Evolutionary conservation across 2,888 invertebrate species (phyloP).

Genomic region (Erebia ligea): DNA sequence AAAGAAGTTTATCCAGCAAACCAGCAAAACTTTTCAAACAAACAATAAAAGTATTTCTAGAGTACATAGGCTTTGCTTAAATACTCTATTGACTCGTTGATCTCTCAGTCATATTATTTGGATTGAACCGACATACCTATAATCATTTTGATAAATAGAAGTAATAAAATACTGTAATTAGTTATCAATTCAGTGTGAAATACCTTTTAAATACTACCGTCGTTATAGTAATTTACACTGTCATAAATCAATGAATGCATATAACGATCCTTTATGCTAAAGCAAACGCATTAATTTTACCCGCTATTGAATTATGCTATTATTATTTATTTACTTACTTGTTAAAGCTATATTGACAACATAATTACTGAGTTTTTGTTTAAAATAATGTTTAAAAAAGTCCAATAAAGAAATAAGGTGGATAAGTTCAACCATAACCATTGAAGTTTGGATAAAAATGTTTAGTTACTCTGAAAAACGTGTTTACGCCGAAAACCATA

Average conservation of each 20-base stretch:
- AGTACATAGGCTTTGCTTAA: not conserved
- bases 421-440: no score
- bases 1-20: no score
- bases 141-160: constrained; percentile 9
- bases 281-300: constrained; percentile 9
- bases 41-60: no score
- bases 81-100: not conserved
- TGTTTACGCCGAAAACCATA: no score
- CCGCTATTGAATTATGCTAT: constrained; percentile 2
- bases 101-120: not conserved
- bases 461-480: no score
- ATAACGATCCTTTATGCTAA: constrained; percentile 3
- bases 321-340: constrained; percentile 2
- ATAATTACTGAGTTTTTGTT: not conserved
- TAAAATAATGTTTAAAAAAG: not conserved
- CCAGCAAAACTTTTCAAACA: no score
- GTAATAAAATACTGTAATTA: not conserved
- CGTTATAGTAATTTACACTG: constrained; percentile 15
- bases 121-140: not conserved
- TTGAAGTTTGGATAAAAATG: no score
- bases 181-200: constrained; percentile 13
- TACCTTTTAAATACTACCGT: constrained; percentile 4
- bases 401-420: no score
- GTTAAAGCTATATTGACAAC: not conserved
- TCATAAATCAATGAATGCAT: constrained; percentile 17